Evolutionary conservation across 2,888 invertebrate species (phyloP).

Genomic region (Ommatoiulus sabulosus): DNA sequence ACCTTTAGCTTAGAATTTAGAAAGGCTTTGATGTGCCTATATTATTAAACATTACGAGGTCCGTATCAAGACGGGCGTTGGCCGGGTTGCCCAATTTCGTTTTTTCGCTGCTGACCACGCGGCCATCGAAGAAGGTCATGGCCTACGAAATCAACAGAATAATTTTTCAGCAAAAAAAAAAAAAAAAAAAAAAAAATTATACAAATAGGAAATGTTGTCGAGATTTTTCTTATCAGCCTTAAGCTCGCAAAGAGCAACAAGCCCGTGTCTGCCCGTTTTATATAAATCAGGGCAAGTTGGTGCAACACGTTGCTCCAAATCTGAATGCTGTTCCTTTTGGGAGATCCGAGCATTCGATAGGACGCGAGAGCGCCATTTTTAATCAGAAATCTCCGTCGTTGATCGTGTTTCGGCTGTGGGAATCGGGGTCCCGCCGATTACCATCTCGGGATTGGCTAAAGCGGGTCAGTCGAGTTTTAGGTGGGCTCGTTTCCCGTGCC

Average conservation of each 20-base stretch:
- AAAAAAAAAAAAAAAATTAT: neutral
- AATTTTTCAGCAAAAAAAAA: neutral
- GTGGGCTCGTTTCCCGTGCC: neutral
- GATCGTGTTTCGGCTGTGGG: constrained; percentile 10
- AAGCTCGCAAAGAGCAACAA: neutral
- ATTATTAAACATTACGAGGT: neutral
- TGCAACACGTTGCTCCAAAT: constrained; percentile 10
- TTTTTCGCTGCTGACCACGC: neutral
- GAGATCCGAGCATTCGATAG: constrained; percentile 15
- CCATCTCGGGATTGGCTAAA: neutral
- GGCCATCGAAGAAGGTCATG: constrained; percentile 4
- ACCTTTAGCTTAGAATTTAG: neutral
- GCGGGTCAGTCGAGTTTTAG: constrained; percentile 34
- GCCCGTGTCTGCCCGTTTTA: neutral
- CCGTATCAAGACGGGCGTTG: neutral
- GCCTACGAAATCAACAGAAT: neutral
- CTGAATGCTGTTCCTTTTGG: neutral
- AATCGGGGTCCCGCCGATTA: constrained; percentile 14
- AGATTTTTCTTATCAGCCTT: neutral
- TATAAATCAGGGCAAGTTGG: constrained; percentile 15
- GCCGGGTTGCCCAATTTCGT: constrained; percentile 10
- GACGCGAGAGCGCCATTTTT: neutral
- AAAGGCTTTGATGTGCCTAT: no score
- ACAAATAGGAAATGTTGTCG: constrained; percentile 13
- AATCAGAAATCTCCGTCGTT: neutral